A percentile compares a stretch with the other conserved stretches of the same genome.
Evolutionary conservation across 2,797 vertebrate genomes (phyloP).

Genomic region (Gallinago nigripennis): DNA sequence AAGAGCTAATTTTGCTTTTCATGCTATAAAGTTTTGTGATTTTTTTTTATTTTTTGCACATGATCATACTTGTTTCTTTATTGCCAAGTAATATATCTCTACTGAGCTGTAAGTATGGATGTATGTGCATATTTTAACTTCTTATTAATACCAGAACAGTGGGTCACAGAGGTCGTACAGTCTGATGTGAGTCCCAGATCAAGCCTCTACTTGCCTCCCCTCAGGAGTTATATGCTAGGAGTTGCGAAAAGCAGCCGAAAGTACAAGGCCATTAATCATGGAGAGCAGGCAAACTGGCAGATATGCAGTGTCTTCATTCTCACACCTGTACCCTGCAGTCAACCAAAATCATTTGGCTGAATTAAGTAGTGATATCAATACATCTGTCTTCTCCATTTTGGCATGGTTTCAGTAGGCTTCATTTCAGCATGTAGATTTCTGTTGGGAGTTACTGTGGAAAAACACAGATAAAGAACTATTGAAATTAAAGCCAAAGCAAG

Average conservation of each 20-base stretch:
- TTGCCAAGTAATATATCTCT: background rate
- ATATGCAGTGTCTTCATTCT: background rate
- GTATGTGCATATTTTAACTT: background rate
- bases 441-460: background rate
- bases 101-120: background rate
- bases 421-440: background rate
- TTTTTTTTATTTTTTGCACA: background rate
- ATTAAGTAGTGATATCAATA: background rate
- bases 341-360: background rate
- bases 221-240: background rate
- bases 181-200: background rate
- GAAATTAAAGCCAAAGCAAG: background rate
- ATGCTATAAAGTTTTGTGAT: background rate
- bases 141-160: background rate
- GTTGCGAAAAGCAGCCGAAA: background rate
- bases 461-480: background rate
- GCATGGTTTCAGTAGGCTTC: background rate
- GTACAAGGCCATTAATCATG: background rate
- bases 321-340: background rate
- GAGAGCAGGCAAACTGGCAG: background rate
- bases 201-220: background rate
- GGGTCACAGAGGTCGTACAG: background rate
- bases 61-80: background rate
- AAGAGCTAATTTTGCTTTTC: background rate
- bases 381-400: background rate